Percentiles rank a stretch among this genome's conserved stretches.
Evolutionary conservation across 2,113 vertebrate species (phyloP).

Genomic region (Tachysurus vachellii): DNA sequence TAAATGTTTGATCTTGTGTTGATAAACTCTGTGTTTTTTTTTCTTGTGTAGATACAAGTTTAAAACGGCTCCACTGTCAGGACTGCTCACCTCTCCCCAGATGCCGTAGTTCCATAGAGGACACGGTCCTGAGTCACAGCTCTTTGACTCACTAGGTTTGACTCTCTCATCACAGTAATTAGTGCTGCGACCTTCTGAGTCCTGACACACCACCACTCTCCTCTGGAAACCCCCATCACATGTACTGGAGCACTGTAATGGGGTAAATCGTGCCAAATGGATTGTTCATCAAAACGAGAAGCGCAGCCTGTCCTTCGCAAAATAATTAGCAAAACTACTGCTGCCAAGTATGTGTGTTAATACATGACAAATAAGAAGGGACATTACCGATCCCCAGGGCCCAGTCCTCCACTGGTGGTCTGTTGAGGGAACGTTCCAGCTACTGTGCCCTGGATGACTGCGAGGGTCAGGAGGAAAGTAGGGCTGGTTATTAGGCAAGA

Average conservation of each 20-base stretch:
- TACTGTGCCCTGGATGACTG: slow-evolving; percentile 75
- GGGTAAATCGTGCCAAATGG: neutral
- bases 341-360: neutral
- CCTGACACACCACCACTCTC: slow-evolving; percentile 94
- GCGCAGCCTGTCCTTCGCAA: neutral
- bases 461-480: slow-evolving; percentile 74
- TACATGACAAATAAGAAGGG: neutral
- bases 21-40: neutral
- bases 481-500: slow-evolving; percentile 75
- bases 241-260: slow-evolving; percentile 89
- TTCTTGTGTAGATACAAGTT: too few species aligned
- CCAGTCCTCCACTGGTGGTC: slow-evolving; percentile 93
- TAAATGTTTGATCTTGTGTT: neutral
- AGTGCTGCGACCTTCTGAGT: slow-evolving; percentile 82
- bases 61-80: too few species aligned
- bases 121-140: slow-evolving; percentile 89
- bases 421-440: slow-evolving; percentile 73
- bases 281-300: neutral
- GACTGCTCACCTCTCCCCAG: slow-evolving; percentile 89
- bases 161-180: slow-evolving; percentile 79
- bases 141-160: slow-evolving; percentile 84
- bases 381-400: slow-evolving; percentile 96
- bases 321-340: neutral
- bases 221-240: slow-evolving; percentile 87
- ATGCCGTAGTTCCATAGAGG: slow-evolving; percentile 89